Conservation (phyloP, 2,113 vertebrate species). For the Marmota flaviventris region DNA sequence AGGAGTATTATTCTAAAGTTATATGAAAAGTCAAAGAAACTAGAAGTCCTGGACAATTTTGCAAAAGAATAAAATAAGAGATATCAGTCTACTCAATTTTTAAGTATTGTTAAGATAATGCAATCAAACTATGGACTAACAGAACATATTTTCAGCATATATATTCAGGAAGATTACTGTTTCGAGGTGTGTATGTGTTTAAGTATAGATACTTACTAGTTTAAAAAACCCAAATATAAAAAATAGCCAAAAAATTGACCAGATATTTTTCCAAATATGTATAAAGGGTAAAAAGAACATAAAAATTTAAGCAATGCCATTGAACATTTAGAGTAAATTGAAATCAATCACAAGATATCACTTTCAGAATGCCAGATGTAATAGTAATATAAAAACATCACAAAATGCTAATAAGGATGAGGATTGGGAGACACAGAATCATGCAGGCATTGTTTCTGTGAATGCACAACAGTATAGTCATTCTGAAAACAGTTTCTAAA, state of each 20-base stretch:
- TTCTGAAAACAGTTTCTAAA: too few relatives aligned
- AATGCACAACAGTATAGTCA: too few relatives aligned
- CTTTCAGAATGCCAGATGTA: not conserved
- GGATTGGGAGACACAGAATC: not conserved
- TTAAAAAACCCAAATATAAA: not conserved
- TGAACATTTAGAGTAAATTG: not conserved
- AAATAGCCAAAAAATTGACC: not conserved
- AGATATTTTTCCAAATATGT: too few relatives aligned
- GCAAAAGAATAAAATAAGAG: not conserved
- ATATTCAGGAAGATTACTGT: not conserved
- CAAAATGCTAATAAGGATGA: not conserved
- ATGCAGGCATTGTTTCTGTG: not conserved
- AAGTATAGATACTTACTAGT: not conserved
- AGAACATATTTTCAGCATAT: not conserved
- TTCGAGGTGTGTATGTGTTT: not conserved
- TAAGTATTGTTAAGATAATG: not conserved
- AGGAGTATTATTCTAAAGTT: not conserved
- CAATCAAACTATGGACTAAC: not conserved
- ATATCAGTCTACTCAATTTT: not conserved
- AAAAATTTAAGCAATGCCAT: not conserved
- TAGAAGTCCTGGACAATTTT: not conserved
- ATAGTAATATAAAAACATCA: not conserved
- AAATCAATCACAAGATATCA: not conserved
- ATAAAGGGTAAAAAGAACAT: not conserved
- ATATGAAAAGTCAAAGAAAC: too few relatives aligned